phyloP scores from a whole-genome alignment of 2,888 invertebrate species.

The Mythimna lalbum region DNA sequence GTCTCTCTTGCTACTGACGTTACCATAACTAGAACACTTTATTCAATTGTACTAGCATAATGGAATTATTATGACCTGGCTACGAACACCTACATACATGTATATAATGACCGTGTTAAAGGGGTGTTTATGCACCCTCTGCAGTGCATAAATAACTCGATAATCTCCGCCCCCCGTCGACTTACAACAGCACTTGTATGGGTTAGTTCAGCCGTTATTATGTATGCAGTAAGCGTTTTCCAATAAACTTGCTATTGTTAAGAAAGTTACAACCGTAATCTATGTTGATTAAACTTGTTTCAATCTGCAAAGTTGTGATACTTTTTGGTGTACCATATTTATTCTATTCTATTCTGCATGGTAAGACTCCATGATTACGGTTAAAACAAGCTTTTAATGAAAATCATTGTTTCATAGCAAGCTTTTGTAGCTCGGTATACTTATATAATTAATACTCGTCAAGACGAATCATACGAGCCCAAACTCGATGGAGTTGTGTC shows the following conservation, averaged over 20 bases:
- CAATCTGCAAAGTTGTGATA: too few species aligned
- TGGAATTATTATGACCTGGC: background rate
- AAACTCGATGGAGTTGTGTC: too few species aligned
- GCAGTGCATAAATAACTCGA: constrained; percentile 26
- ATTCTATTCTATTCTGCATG: too few species aligned
- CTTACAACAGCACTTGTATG: constrained; percentile 29
- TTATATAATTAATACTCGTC: too few species aligned
- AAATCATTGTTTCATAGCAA: too few species aligned
- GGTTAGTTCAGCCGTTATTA: background rate
- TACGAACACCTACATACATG: background rate
- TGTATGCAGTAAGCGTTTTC: background rate
- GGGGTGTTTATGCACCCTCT: constrained; percentile 16
- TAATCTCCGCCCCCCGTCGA: background rate
- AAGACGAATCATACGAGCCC: too few species aligned
- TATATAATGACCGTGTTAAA: constrained; percentile 10
- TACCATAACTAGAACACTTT: background rate
- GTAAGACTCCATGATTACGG: too few species aligned
- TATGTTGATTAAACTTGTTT: background rate
- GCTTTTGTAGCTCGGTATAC: too few species aligned
- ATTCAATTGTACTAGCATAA: background rate
- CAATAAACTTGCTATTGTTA: background rate
- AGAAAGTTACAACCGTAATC: background rate
- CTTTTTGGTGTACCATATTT: too few species aligned
- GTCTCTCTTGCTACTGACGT: background rate
- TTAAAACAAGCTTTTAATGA: too few species aligned